Base-by-base conservation (phyloP, 2,888 invertebrate genomes). In the Oscheius sp. region DNA sequence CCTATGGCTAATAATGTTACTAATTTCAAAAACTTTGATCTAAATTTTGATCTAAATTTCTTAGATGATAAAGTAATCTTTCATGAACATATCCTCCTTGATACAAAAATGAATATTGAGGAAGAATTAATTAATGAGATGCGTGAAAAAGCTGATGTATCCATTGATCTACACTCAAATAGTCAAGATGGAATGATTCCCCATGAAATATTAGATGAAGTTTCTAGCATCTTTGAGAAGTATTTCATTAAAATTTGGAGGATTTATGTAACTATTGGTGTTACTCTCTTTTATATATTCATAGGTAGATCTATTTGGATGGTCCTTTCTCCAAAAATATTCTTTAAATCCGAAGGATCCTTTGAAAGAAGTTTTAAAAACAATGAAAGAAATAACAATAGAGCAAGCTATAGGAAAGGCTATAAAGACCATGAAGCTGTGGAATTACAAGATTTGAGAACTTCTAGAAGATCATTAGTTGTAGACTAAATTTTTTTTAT, bases 101-200 rank as follows among this genome's bases (percentile, higher is more conserved):
- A 70, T 28, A 63, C 20, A 30, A 41, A 49, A 30, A 71, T 63
- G 12, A 70, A 70, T 63, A 61, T 70, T 8, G 70, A 70, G 44
- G 71, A 70, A 70, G 70, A 71, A 32, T 30, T 70, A 26, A 49
- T 70, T 22, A 71, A 70, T 51, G 70, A 70, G 63, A 70, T 72
- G 50, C 51, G 45, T 56, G 68, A 75, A 70, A 75, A 74, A 62
- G 51, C 75, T 57, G 69, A 75, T 67, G 38, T 57, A n/a, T 38
- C 33, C 17, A 68, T 75, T 49, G 44, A 67, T 30, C 9, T 72
- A 44, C 67, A 75, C 44, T 45, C 68, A 57, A 75, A 57, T 72
- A 70, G 57, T 56, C 75, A 75, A 72, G 67, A 71, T 67, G 63
- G 68, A 26, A 69, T 65, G 54, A 66, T 75, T 47, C 75, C 75